phyloP scores from a whole-genome alignment of 1,140 invertebrate species.

The Carposina sasakii region DNA sequence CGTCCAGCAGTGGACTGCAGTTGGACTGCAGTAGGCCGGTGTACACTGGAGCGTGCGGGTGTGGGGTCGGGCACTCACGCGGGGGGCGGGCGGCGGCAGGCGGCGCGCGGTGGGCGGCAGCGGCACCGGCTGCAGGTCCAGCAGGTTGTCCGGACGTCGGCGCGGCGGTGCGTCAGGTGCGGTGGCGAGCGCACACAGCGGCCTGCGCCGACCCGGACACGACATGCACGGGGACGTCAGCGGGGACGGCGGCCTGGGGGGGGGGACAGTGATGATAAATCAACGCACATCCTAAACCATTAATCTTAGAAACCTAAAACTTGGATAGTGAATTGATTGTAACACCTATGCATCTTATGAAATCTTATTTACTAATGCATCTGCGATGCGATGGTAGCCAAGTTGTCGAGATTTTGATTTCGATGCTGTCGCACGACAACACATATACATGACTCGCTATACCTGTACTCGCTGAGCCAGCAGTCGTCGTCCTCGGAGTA shows the following conservation, averaged over 20 bases:
- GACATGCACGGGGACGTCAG: constrained; percentile 77
- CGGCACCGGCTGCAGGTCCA: constrained; percentile 82
- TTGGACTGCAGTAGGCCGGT: no score
- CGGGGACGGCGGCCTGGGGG: no score
- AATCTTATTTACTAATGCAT: no score
- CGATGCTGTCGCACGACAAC: no score
- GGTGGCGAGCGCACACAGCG: constrained; percentile 80
- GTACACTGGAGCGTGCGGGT: background rate
- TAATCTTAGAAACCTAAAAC: no score
- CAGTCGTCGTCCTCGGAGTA: constrained; percentile 93
- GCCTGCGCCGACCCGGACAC: constrained; percentile 76
- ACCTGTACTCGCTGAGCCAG: constrained; percentile 77
- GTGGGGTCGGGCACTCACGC: background rate
- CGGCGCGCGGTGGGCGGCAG: constrained; percentile 48
- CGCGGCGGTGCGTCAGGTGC: constrained; percentile 77
- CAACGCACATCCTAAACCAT: no score
- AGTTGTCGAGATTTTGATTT: no score
- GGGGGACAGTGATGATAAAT: no score
- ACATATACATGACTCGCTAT: background rate
- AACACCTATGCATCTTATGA: no score
- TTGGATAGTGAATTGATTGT: no score
- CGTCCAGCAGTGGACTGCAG: no score
- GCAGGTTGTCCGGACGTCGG: constrained; percentile 91
- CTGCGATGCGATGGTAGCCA: no score
- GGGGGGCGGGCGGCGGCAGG: constrained; percentile 18